Evolutionary conservation across 1,140 invertebrate species (phyloP), one percentile per base, ranked within the genome.

Genomic region (Brachionus paranguensis): DNA sequence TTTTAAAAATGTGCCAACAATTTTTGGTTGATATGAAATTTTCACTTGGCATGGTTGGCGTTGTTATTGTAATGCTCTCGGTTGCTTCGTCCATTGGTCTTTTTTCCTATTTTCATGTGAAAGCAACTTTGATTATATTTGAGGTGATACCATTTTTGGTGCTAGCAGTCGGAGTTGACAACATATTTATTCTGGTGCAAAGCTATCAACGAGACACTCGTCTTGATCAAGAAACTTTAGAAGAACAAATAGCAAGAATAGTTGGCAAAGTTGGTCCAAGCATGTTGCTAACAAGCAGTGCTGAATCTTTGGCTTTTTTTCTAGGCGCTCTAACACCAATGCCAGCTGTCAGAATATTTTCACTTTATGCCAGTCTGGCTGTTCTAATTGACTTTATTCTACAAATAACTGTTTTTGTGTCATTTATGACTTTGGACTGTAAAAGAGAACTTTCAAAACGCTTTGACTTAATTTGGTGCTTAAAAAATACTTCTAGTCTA

Each of bases 321-420:
- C 92, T 97, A 78, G 96, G 96, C 86, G 94, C 94, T 53, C 90
- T 99, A 70, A 97, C 96, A 8, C 93, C 95, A 87, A 99, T 99
- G 96, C 97, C 97, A 7, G 97, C 97, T 0, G 97, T 99, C 24
- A 92, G 92, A 88, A 95, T 96, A 0, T 99, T 99, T 90, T 96
- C 96, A 55, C 91, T 99, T 7, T 99, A 98, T 88, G 97, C 97
- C 20, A 96, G 94, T 76, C 93, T 97, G 90, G 97, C 97, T 10
- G 91, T 99, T 17, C 90, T 99, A 0, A 92, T 99, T 60, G 96
- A 99, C 89, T 99, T 99, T 89, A 86, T 99, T 17, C 92, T 99
- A 17, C 97, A 99, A 91, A 94, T 99, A 85, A 97, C 97, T 0
- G 96, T 95, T 89, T 99, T 99, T 88, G 93, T 99, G 24, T 93